These are phyloP conservation scores for Diplogasteroides magnus DNA, from an alignment of 1,140 invertebrate species.

Conservation along the genomic window DNA sequence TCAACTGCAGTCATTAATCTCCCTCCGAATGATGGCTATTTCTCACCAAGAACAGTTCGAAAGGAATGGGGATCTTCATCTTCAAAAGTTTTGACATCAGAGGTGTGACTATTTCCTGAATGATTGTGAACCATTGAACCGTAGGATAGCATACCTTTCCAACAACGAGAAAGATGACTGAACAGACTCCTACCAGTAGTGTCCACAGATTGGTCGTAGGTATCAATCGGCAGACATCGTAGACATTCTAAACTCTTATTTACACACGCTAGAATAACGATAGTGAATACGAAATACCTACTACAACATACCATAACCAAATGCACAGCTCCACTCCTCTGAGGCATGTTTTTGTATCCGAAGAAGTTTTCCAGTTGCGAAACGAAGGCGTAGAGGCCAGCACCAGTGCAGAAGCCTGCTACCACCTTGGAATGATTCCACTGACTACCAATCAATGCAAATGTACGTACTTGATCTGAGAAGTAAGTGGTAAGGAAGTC, in stretches of 20 bases:
- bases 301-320: conserved; percentile 32
- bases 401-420: conserved; percentile 49
- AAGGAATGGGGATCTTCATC: conserved; percentile 40
- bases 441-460: conserved; percentile 8
- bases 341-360: conserved; percentile 29
- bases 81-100: conserved; percentile 38
- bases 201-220: conserved; percentile 29
- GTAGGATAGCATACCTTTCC: conserved; percentile 27
- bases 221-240: conserved; percentile 15
- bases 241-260: conserved; percentile 28
- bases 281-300: too few relatives aligned
- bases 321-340: conserved; percentile 34
- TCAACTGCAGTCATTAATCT: conserved; percentile 32
- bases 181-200: conserved; percentile 28
- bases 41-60: conserved; percentile 41
- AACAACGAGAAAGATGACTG: conserved; percentile 41
- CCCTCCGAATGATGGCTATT: neutral
- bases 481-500: conserved; percentile 53
- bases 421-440: conserved; percentile 14
- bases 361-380: conserved; percentile 49
- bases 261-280: too few relatives aligned
- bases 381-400: conserved; percentile 45
- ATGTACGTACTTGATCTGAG: conserved; percentile 35
- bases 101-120: conserved; percentile 41
- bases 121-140: neutral